These are phyloP conservation scores for Apogon talboti DNA, from an alignment of 2,797 vertebrate genomes.

Conservation along the genomic window DNA sequence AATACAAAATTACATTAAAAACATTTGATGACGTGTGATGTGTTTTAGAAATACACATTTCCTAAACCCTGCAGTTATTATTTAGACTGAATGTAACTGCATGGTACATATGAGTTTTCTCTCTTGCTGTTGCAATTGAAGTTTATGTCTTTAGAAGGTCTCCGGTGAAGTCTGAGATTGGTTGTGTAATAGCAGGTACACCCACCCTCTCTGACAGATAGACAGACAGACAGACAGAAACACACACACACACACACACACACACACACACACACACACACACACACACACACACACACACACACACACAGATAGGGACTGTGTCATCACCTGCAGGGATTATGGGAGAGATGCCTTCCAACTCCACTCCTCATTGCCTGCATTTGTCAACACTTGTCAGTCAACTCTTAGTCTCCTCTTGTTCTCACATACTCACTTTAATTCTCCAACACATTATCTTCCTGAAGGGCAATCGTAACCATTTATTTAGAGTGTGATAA, in stretches of 20 bases:
- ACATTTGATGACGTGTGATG: neutral
- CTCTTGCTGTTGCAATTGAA: slow-evolving; percentile 18
- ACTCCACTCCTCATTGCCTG: slow-evolving; percentile 17
- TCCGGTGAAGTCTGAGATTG: neutral
- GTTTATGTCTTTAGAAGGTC: slow-evolving; percentile 3
- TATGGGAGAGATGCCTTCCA: slow-evolving; percentile 30
- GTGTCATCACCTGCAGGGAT: slow-evolving; percentile 13
- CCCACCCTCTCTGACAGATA: slow-evolving; percentile 10
- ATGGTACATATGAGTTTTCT: neutral
- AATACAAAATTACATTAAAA: neutral
- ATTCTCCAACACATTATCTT: neutral
- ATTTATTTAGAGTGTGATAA: neutral
- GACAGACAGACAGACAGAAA: too few relatives aligned
- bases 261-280: too few relatives aligned
- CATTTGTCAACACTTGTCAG: slow-evolving; percentile 38
- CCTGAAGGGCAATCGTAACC: neutral
- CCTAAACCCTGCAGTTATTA: neutral
- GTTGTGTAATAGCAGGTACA: slow-evolving; percentile 40
- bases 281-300: too few relatives aligned
- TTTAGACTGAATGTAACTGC: neutral
- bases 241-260: too few relatives aligned
- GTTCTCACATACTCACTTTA: neutral
- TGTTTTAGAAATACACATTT: neutral
- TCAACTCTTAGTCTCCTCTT: neutral
- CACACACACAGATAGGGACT: neutral